Percentiles rank a stretch among this genome's conserved stretches.
phyloP scores from a whole-genome alignment of 2,797 vertebrate species.

The Decapterus maruadsi region DNA sequence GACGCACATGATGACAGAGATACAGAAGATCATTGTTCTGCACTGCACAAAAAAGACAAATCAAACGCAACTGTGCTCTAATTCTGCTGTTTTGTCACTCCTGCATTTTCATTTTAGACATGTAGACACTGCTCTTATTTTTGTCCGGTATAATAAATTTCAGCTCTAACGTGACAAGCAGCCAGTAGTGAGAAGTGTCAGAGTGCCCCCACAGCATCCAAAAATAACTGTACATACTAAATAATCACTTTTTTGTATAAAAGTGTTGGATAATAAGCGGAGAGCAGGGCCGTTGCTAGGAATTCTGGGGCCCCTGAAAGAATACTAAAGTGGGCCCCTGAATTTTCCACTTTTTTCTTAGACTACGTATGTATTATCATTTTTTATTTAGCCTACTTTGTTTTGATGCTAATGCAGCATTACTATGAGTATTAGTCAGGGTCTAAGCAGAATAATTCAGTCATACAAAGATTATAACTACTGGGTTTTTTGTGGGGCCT shows the following conservation, averaged over 20 bases:
- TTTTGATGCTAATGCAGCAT: no score
- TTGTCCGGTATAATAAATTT: slow-evolving; percentile 20
- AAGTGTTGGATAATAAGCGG: slow-evolving; percentile 6
- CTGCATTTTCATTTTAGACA: slow-evolving; percentile 48
- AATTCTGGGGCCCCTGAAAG: no score
- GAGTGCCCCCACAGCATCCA: slow-evolving; percentile 28
- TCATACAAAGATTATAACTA: no score
- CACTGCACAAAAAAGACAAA: slow-evolving; percentile 29
- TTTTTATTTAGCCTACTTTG: no score
- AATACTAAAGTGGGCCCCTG: no score
- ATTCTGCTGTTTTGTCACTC: slow-evolving; percentile 37
- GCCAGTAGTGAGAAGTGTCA: slow-evolving; percentile 27
- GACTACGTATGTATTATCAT: no score
- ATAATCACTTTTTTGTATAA: slow-evolving; percentile 22
- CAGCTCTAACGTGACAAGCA: slow-evolving; percentile 37
- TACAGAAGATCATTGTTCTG: slow-evolving; percentile 48
- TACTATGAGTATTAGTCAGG: no score
- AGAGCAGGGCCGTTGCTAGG: no score
- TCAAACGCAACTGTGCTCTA: slow-evolving; percentile 37
- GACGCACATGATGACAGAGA: slow-evolving; percentile 43
- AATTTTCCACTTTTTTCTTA: no score
- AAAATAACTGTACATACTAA: slow-evolving; percentile 43
- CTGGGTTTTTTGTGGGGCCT: no score
- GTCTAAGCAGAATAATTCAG: no score
- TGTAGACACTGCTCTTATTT: slow-evolving; percentile 37